Percentiles rank a stretch among this genome's conserved stretches.
These are phyloP conservation scores for Incurvaria masculella DNA, from an alignment of 2,888 invertebrate genomes.

Conservation along the genomic window DNA sequence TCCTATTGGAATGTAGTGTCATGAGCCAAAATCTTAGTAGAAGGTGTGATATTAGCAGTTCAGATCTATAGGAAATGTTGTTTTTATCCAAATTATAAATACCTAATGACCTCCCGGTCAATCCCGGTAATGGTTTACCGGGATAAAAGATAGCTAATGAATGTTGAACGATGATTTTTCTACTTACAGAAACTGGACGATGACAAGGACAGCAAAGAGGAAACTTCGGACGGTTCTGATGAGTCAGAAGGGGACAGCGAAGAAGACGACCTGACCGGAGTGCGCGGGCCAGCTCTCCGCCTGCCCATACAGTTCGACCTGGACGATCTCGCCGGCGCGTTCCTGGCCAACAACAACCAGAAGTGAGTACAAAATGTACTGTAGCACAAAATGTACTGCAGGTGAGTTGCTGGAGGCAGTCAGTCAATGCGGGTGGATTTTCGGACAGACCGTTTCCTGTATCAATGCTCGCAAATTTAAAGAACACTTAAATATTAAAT, in stretches of 20 bases:
- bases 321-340: constrained; percentile 75
- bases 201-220: constrained; percentile 30
- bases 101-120: background rate
- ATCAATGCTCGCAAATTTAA: too few species aligned
- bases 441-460: too few species aligned
- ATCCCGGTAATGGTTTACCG: background rate
- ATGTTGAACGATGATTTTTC: background rate
- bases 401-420: too few species aligned
- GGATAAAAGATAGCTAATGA: background rate
- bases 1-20: too few species aligned
- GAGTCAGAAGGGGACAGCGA: constrained; percentile 57
- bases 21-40: too few species aligned
- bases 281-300: constrained; percentile 59
- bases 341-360: constrained; percentile 67
- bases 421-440: too few species aligned
- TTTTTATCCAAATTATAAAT: background rate
- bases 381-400: too few species aligned
- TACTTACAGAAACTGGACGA: constrained; percentile 42
- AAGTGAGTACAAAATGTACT: too few species aligned
- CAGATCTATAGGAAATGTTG: background rate
- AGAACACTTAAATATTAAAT: too few species aligned
- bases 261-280: constrained; percentile 57
- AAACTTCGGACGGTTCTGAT: constrained; percentile 32
- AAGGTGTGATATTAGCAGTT: background rate
- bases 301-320: constrained; percentile 80